phyloP scores from a whole-genome alignment of 2,888 invertebrate genomes.

The Didymodactylos carnosus region DNA sequence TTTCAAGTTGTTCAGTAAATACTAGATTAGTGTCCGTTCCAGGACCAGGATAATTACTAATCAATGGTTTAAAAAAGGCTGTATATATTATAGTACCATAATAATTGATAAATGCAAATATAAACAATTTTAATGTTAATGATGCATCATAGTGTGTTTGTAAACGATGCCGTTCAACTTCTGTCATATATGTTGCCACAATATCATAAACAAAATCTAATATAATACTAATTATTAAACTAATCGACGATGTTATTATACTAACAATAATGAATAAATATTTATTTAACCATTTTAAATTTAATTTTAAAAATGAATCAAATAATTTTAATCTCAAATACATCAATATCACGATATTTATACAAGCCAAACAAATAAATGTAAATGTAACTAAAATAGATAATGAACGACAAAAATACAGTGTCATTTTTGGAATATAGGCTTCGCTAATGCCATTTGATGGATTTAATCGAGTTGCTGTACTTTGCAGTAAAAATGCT shows the following conservation, averaged over 20 bases:
- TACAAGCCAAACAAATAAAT: neutral
- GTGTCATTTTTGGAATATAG: slow-evolving; percentile 1
- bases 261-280: neutral
- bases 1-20: neutral
- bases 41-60: neutral
- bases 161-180: neutral
- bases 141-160: neutral
- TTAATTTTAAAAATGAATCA: neutral
- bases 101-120: neutral
- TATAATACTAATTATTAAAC: neutral
- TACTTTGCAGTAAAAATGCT: neutral
- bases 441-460: slow-evolving; percentile 3
- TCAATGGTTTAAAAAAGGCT: neutral
- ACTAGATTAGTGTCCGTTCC: neutral
- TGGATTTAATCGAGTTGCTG: neutral
- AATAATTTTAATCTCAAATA: neutral
- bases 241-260: neutral
- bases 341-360: neutral
- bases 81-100: neutral
- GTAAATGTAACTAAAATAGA: slow-evolving; percentile 1
- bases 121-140: neutral
- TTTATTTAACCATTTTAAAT: neutral
- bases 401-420: neutral
- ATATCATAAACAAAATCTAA: neutral
- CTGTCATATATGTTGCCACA: neutral